Base-by-base conservation (phyloP, 1,140 invertebrate genomes). In the Steinernema khuongi region DNA sequence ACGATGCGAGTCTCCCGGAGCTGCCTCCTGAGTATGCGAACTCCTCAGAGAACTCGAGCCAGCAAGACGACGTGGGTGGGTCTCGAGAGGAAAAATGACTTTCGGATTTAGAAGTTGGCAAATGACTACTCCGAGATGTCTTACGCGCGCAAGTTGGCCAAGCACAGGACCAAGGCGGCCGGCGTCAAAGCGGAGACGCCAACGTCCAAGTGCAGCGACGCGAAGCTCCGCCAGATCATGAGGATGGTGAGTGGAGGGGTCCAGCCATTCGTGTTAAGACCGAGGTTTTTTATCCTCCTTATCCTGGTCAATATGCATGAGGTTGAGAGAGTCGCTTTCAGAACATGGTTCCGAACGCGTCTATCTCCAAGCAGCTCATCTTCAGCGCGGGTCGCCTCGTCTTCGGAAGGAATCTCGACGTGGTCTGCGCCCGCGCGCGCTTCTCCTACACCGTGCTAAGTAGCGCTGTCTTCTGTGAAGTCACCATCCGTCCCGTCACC, bases 311-410 rank as follows among this genome's bases (percentile, higher is more conserved):
- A 28, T 31, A 17, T 50, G 17, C 18, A 17, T 17, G 17, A 17
- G 22, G 32, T 17, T 17, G 17, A n/a, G n/a, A 71, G n/a, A 22
- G 18, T 17, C 28, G n/a, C 22, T 68, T 80, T 82, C 44, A 80
- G 79, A 80, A 80, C 44, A 80, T 82, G 68, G 79, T 80, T 19
- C 78, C 77, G 18, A 82, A 77, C 33, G 81, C 79, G 30, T 82
- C 79, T 28, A 80, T 80, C 18, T 80, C 77, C n/a, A 80, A 80
- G 60, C 79, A 80, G 60, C 43, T 80, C n/a, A 80, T 80, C 18
- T 80, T 80, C 78, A 76, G 72, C 36, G 79, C 79, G 1, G 79
- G 79, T 1, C 73, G 79, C 41, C 36, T 80, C n/a, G 79, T 81
- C 1, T 80, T 80, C 73, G 79, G 79, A 7, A 75, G 79, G 36